These are phyloP conservation scores for Prochilodus magdalenae DNA, from an alignment of 2,113 vertebrate genomes.

Conservation along the genomic window DNA sequence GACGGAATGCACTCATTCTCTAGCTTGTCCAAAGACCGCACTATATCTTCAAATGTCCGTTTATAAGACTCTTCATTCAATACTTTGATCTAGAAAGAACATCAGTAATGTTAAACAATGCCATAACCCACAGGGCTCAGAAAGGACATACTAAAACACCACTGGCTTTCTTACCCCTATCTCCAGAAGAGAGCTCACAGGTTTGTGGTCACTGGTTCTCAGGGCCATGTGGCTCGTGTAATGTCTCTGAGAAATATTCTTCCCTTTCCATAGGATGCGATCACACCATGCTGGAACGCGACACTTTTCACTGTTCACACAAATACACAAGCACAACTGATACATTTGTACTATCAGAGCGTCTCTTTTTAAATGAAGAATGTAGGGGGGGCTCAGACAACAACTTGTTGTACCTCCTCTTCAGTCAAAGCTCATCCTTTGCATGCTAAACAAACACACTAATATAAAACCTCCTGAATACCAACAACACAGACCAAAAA, in stretches of 20 bases:
- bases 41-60: constrained; percentile 91
- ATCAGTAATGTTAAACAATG: neutral
- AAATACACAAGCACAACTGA: neutral
- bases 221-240: constrained; percentile 93
- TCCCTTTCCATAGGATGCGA: constrained; percentile 92
- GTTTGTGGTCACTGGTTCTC: constrained; percentile 96
- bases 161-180: constrained; percentile 82
- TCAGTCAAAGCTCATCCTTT: neutral
- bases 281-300: constrained; percentile 95
- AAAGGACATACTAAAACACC: neutral
- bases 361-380: too few species aligned
- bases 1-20: constrained; percentile 98
- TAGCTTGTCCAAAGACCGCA: constrained; percentile 92
- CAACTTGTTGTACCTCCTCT: neutral
- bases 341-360: neutral
- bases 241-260: constrained; percentile 82
- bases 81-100: constrained; percentile 84
- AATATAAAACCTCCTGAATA: neutral
- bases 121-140: neutral
- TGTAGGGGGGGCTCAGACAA: too few species aligned
- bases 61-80: constrained; percentile 85
- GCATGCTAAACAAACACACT: too few species aligned
- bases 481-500: neutral
- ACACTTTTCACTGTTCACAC: constrained; percentile 87
- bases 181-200: constrained; percentile 89